Evolutionary conservation across 2,113 vertebrate species (phyloP).

Genomic region (Pelvicachromis taeniatus): DNA sequence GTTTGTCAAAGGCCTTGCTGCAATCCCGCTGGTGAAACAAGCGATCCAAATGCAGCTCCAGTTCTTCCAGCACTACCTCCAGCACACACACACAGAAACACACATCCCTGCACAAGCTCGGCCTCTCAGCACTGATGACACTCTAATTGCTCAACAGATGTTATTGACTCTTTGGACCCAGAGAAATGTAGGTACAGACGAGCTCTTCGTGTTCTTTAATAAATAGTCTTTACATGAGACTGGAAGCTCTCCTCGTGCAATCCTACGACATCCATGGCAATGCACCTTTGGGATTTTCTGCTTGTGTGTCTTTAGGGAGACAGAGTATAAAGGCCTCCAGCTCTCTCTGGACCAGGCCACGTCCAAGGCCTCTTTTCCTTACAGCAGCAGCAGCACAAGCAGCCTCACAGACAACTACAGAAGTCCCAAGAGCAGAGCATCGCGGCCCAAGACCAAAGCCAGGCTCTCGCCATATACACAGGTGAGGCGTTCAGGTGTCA

Average conservation of each 20-base stretch:
- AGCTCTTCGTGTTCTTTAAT: slow-evolving; percentile 6
- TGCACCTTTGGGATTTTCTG: neutral
- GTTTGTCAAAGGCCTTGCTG: slow-evolving; percentile 71
- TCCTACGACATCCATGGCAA: neutral
- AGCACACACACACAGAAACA: neutral
- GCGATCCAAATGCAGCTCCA: slow-evolving; percentile 39
- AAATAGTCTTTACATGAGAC: neutral
- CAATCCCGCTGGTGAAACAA: slow-evolving; percentile 69
- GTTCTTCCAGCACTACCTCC: neutral
- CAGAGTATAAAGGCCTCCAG: slow-evolving; percentile 95
- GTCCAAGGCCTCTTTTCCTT: slow-evolving; percentile 84
- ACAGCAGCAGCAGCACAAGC: slow-evolving; percentile 77
- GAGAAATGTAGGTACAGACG: slow-evolving; percentile 19
- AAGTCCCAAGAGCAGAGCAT: slow-evolving; percentile 78
- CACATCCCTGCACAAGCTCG: neutral
- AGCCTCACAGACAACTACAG: slow-evolving; percentile 78
- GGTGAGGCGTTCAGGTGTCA: slow-evolving; percentile 66
- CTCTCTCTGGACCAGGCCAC: slow-evolving; percentile 93
- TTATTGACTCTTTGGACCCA: slow-evolving; percentile 26
- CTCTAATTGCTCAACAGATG: slow-evolving; percentile 53
- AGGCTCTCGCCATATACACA: slow-evolving; percentile 93
- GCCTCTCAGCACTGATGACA: slow-evolving; percentile 8
- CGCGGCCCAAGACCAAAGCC: slow-evolving; percentile 84
- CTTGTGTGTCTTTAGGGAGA: slow-evolving; percentile 79
- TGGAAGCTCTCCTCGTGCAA: neutral